These are phyloP conservation scores for Pseudomyrmex pallidus DNA, from an alignment of 1,140 invertebrate genomes.

Conservation along the genomic window DNA sequence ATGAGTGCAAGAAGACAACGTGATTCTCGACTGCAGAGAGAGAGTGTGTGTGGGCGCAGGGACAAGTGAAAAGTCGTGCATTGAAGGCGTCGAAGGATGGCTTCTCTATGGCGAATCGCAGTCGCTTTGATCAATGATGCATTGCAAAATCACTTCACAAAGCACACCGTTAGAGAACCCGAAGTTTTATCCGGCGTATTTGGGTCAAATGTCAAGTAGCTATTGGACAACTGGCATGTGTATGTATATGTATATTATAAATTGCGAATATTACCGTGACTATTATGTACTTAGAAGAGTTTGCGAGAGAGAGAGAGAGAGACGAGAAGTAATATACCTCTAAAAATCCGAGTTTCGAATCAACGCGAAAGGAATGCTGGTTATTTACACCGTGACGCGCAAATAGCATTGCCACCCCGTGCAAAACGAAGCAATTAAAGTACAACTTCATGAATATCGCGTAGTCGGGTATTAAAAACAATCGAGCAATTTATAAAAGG, in stretches of 20 bases:
- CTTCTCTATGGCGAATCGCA: neutral
- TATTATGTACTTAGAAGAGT: no score
- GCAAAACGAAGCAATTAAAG: no score
- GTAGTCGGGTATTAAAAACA: neutral
- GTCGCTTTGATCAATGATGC: conserved; percentile 45
- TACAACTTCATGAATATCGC: no score
- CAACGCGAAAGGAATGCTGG: neutral
- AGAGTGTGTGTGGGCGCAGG: no score
- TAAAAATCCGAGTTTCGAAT: neutral
- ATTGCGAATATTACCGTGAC: no score
- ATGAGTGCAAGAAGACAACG: neutral
- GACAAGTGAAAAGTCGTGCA: conserved; percentile 1
- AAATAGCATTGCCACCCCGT: neutral
- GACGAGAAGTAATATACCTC: neutral
- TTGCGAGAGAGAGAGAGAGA: neutral
- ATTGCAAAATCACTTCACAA: conserved; percentile 15
- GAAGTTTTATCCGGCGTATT: conserved; percentile 42
- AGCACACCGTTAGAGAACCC: conserved; percentile 33
- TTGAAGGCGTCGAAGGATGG: neutral
- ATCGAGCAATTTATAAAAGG: neutral
- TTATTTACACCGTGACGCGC: neutral
- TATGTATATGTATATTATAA: no score
- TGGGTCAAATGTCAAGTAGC: conserved; percentile 36
- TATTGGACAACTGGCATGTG: neutral
- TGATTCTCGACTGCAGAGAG: no score